Base-by-base conservation (phyloP, 2,797 vertebrate species). In the Petrocephalus schoutedeni region DNA sequence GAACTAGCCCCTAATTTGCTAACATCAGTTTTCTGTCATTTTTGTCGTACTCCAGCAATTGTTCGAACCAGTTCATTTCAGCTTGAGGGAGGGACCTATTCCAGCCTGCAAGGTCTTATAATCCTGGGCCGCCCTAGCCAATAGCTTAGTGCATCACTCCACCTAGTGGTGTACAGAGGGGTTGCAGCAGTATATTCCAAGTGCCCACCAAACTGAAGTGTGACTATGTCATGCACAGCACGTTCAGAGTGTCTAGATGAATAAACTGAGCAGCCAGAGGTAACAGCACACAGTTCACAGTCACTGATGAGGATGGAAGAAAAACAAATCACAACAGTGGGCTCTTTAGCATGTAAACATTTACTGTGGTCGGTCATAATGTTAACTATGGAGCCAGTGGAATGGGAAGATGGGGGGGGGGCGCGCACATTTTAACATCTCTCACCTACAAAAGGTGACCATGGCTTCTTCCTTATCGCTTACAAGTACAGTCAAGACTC, bases 401-500 rank as follows among this genome's bases (percentile, higher is more conserved):
- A 58, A 89, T 53, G 86, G 54, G 58, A 10, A 86, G 0, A 2
- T 36, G 67, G 45, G 21, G 53, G 10, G 51, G 54, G 36, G 28
- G 28, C 28, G 28, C 36, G 3, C 36, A 3, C 56, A 23, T 67
- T 23, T 16, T 59, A 64, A 88, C 4, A 41, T 86, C 56, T 83
- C 21, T 61, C 83, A 87, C 32, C 21, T 57, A 88, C 19, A 82
- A 54, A 28, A 64, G 54, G 56, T 56, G 59, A 85, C 88, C 90
- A 90, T 91, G 91, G 67, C 83, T 8, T 85, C 89, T 83, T 89
- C 83, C 64, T 86, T 90, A 85, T 77, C 71, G 86, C 87, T 77
- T 87, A 23, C 89, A 89, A 88, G 90, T 61, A 88, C 56, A 87
- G 82, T 71, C 41, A 90, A 90, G 90, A 88, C 85, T 87, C 89